phyloP scores from a whole-genome alignment of 2,797 vertebrate genomes.

The Loris lydekkerianus region DNA sequence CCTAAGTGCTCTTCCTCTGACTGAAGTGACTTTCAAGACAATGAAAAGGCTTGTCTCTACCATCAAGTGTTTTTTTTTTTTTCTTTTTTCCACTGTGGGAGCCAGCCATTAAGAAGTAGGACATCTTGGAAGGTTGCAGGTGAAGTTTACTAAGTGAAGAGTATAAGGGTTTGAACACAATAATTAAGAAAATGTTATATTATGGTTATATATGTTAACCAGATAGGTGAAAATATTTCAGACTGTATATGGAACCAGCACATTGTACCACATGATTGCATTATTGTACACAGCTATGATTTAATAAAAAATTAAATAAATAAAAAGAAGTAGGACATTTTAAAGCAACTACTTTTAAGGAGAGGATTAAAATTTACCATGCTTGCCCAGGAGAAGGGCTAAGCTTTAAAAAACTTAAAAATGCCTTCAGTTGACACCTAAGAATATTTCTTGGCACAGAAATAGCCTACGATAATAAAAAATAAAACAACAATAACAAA shows the following conservation, averaged over 20 bases:
- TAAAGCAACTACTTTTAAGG: neutral
- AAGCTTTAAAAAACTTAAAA: neutral
- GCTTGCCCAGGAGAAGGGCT: neutral
- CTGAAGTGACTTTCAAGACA: neutral
- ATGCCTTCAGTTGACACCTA: neutral
- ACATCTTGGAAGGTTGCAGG: too few species aligned
- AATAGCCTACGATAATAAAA: neutral
- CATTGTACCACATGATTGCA: too few species aligned
- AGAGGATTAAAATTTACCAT: neutral
- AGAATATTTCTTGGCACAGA: neutral
- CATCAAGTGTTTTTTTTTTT: too few species aligned
- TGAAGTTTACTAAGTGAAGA: too few species aligned
- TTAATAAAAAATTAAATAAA: too few species aligned
- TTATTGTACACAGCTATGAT: too few species aligned
- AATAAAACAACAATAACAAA: neutral
- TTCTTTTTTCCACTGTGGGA: neutral
- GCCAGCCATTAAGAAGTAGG: neutral
- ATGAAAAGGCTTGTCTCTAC: neutral
- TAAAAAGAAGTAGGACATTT: neutral
- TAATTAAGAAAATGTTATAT: too few species aligned
- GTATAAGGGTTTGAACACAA: too few species aligned
- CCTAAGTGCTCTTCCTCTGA: neutral
- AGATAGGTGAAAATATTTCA: too few species aligned
- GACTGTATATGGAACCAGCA: too few species aligned
- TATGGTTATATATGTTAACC: too few species aligned